Evolutionary conservation across 92 coral and sea anemone species (phyloP).

Genomic region (Diadumene lineata): DNA sequence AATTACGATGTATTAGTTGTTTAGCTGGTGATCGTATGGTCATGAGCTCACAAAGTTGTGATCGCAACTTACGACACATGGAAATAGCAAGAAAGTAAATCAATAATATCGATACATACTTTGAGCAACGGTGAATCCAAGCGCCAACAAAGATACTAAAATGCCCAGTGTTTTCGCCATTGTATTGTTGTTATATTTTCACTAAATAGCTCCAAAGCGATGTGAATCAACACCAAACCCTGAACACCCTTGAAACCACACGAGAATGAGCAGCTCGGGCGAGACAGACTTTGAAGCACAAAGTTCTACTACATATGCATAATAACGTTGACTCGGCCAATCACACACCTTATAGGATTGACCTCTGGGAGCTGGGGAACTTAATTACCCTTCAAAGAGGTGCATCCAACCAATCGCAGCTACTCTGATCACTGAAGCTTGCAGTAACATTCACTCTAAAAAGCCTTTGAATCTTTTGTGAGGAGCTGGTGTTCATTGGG

Average conservation of each 20-base stretch:
- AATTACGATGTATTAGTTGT: background rate
- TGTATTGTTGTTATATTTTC: background rate
- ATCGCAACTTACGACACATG: background rate
- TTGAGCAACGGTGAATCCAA: conserved; percentile 25
- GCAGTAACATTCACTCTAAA: background rate
- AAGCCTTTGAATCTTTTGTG: background rate
- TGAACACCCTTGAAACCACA: background rate
- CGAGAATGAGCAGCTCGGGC: conserved; percentile 3
- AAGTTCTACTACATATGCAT: conserved; percentile 1
- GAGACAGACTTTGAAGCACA: background rate
- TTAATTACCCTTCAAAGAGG: background rate
- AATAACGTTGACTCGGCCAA: conserved; percentile 9
- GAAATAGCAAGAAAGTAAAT: background rate
- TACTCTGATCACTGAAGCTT: background rate
- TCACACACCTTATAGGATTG: background rate
- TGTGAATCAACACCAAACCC: background rate
- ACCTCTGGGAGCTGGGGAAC: conserved; percentile 2
- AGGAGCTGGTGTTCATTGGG: background rate
- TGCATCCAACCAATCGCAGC: background rate
- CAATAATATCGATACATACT: background rate
- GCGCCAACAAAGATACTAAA: background rate
- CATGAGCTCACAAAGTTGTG: background rate
- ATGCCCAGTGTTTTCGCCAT: conserved; percentile 13
- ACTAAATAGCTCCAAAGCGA: background rate
- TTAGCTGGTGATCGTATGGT: background rate